Conservation (phyloP, 2,113 vertebrate genomes). For the Platycercus adscitus region DNA sequence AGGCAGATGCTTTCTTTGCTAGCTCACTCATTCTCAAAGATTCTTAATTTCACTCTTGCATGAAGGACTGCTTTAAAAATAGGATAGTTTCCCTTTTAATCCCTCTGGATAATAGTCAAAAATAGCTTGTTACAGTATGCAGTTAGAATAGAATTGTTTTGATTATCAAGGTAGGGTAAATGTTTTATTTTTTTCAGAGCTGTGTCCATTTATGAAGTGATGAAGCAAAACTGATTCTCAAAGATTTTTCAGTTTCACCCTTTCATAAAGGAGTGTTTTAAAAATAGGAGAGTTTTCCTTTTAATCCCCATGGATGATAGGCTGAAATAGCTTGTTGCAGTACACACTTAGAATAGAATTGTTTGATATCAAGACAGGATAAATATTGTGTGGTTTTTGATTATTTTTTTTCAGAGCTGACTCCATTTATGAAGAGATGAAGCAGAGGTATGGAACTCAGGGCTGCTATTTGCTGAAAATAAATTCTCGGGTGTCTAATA, state of each 20-base stretch:
- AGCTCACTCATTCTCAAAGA: background rate
- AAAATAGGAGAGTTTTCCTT: constrained; percentile 8
- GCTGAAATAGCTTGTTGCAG: background rate
- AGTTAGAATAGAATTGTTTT: background rate
- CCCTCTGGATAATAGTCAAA: background rate
- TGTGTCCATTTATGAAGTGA: background rate
- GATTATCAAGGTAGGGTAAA: background rate
- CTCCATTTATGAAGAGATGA: constrained; percentile 95
- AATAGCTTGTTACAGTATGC: background rate
- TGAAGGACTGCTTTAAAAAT: background rate
- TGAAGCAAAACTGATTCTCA: background rate
- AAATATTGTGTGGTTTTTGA: background rate
- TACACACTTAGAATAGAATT: background rate
- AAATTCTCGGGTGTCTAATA: constrained; percentile 86
- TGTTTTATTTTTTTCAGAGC: constrained; percentile 70
- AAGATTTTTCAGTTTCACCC: background rate
- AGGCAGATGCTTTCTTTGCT: background rate
- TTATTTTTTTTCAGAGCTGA: constrained; percentile 77
- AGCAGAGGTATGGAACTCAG: constrained; percentile 94
- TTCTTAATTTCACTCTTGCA: background rate
- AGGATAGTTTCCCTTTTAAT: background rate
- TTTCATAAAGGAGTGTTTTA: background rate
- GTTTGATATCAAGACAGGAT: background rate
- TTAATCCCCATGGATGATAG: background rate
- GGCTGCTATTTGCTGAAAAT: constrained; percentile 96